These are phyloP conservation scores for Elymnias hypermnestra DNA, from an alignment of 1,140 invertebrate genomes.

Conservation along the genomic window DNA sequence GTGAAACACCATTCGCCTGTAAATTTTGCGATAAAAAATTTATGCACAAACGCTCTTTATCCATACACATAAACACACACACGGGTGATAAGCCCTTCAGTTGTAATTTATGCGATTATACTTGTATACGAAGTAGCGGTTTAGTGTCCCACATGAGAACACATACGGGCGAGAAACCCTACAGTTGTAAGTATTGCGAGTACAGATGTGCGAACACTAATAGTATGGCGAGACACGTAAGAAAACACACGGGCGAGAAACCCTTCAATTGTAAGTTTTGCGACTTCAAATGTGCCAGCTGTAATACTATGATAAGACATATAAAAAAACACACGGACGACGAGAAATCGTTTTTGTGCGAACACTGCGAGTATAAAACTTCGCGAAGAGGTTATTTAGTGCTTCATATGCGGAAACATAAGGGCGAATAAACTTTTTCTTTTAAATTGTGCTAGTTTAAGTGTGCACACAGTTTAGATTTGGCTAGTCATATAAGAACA, in stretches of 20 bases:
- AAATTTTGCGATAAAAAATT: not conserved
- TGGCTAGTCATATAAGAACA: not conserved
- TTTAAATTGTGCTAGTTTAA: not conserved
- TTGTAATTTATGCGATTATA: not conserved
- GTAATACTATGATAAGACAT: not conserved
- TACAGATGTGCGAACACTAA: not conserved
- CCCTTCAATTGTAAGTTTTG: not conserved
- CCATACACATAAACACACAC: not conserved
- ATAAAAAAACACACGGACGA: not conserved
- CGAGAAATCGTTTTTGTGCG: not conserved
- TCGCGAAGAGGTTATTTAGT: not conserved
- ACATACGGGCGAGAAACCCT: not conserved
- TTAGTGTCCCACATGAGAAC: not conserved
- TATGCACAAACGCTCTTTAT: not conserved
- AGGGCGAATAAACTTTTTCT: too few species aligned
- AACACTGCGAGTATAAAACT: not conserved
- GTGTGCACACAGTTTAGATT: too few species aligned
- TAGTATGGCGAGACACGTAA: not conserved
- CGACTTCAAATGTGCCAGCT: not conserved
- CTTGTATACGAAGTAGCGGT: constrained; percentile 1
- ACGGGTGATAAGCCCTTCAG: not conserved
- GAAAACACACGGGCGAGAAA: not conserved
- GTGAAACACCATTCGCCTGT: not conserved
- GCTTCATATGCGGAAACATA: not conserved
- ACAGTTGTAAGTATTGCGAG: not conserved